These are phyloP conservation scores for Hybos culiciformis DNA, from an alignment of 2,888 invertebrate genomes.

Conservation along the genomic window DNA sequence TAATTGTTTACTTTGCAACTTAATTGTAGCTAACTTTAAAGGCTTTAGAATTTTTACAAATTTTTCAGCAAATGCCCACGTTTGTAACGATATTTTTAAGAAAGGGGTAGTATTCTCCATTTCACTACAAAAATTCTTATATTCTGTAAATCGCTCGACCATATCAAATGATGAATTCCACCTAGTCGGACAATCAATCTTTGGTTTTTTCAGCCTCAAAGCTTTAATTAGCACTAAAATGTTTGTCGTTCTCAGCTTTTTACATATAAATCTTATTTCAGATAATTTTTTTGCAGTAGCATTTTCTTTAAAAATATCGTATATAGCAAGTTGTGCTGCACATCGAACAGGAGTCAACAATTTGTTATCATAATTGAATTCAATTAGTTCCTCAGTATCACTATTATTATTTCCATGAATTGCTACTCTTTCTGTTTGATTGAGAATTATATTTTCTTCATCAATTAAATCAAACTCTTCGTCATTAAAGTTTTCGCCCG, in stretches of 20 bases:
- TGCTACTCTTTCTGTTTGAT: slow-evolving; percentile 1
- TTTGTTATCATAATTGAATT: background rate
- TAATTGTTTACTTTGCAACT: background rate
- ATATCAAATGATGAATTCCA: slow-evolving; percentile 3
- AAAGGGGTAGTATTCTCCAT: background rate
- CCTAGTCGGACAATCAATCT: background rate
- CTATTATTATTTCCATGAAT: background rate
- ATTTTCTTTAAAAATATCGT: slow-evolving; percentile 2
- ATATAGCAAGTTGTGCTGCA: slow-evolving; percentile 2
- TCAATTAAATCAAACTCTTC: slow-evolving; percentile 1
- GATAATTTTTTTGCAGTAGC: slow-evolving; percentile 1
- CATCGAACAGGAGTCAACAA: slow-evolving; percentile 1
- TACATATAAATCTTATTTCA: slow-evolving; percentile 2
- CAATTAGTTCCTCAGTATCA: background rate
- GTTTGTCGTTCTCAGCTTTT: background rate
- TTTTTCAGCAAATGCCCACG: background rate
- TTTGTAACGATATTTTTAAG: background rate
- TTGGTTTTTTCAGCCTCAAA: slow-evolving; percentile 1
- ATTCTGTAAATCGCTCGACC: slow-evolving; percentile 1
- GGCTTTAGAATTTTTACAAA: background rate
- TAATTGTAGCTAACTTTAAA: background rate
- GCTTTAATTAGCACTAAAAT: slow-evolving; percentile 2
- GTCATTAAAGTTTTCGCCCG: background rate
- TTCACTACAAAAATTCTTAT: slow-evolving; percentile 2
- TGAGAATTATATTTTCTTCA: slow-evolving; percentile 1